These are phyloP conservation scores for Rhincodon typus DNA, from an alignment of 2,797 vertebrate species.

Conservation along the genomic window DNA sequence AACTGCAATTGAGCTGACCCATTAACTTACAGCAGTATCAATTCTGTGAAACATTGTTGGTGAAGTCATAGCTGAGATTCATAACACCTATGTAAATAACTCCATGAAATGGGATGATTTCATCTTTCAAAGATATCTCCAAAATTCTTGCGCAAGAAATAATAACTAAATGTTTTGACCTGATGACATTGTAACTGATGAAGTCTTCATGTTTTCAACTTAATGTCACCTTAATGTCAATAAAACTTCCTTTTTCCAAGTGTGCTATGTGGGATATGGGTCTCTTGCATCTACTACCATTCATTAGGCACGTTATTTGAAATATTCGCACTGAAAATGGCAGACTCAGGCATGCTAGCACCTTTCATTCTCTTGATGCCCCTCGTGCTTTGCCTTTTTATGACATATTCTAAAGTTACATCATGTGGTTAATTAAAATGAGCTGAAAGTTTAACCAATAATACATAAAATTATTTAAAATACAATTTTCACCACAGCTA, in stretches of 20 bases:
- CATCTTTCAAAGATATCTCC: background rate
- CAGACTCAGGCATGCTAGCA: background rate
- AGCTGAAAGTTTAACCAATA: background rate
- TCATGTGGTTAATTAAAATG: background rate
- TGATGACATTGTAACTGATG: background rate
- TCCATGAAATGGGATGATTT: background rate
- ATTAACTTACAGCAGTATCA: too few relatives aligned
- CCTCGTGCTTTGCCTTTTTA: background rate
- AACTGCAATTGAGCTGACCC: too few relatives aligned
- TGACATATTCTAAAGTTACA: too few relatives aligned
- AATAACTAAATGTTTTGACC: background rate
- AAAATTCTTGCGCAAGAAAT: background rate
- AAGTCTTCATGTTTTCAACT: background rate
- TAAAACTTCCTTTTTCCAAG: background rate
- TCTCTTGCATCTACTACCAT: background rate
- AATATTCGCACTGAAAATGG: background rate
- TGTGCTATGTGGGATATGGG: background rate
- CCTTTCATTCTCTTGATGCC: background rate
- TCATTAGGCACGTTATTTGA: background rate
- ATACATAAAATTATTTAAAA: background rate
- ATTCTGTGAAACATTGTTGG: too few relatives aligned
- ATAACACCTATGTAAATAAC: too few relatives aligned
- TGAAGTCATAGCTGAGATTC: too few relatives aligned
- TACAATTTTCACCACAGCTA: background rate
- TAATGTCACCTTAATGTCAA: background rate